Percentiles rank a stretch among this genome's conserved stretches.
phyloP scores from a whole-genome alignment of 2,888 invertebrate genomes.

The Trachelus tabidus region DNA sequence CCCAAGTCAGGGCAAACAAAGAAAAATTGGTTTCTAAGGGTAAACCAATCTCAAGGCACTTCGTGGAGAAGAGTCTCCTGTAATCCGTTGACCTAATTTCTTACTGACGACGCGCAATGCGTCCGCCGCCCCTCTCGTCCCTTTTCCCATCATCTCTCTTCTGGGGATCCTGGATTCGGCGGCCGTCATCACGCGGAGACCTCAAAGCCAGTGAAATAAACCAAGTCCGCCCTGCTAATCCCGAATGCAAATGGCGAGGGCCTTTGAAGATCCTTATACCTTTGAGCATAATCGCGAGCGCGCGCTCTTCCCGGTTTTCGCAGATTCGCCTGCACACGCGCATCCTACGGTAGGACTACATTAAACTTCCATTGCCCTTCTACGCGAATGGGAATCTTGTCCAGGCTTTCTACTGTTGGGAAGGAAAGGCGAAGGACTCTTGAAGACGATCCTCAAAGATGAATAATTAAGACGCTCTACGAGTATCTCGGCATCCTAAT shows the following conservation, averaged over 20 bases:
- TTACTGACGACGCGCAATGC: background rate
- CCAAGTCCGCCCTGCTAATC: conserved; percentile 36
- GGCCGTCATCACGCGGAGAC: background rate
- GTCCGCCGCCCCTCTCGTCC: too few species aligned
- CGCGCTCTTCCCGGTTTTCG: too few species aligned
- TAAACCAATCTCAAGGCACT: conserved; percentile 47
- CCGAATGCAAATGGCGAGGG: conserved; percentile 50
- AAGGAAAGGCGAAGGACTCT: too few species aligned
- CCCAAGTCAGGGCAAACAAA: conserved; percentile 25
- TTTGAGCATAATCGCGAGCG: conserved; percentile 28
- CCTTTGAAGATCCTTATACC: conserved; percentile 51
- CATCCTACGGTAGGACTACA: too few species aligned
- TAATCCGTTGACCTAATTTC: conserved; percentile 46
- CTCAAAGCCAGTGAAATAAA: background rate
- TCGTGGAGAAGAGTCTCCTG: conserved; percentile 31
- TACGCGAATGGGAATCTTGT: too few species aligned
- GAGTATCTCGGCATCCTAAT: too few species aligned
- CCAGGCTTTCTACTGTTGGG: too few species aligned
- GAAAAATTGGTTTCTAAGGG: conserved; percentile 46
- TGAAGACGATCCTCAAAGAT: too few species aligned
- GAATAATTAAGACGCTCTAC: too few species aligned
- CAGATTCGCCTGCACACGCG: too few species aligned
- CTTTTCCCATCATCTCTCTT: background rate
- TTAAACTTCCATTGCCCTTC: too few species aligned
- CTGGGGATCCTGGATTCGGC: background rate